Base-by-base conservation (phyloP, 2,888 invertebrate genomes). In the Miltochrista miniata region DNA sequence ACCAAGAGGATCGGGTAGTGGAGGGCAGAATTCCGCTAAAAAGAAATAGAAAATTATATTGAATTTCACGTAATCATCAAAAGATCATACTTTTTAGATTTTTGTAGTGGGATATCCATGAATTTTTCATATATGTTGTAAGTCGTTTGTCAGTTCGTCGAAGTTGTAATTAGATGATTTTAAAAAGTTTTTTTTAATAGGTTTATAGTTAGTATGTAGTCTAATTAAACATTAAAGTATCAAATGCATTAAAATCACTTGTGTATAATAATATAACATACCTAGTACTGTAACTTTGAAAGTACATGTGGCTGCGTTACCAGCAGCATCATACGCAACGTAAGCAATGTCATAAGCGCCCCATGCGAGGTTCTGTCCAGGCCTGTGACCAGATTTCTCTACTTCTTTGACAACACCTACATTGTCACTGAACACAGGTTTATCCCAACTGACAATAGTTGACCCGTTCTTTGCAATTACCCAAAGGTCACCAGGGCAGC, bases 401-500 rank as follows among this genome's bases (percentile, higher is more conserved):
- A 96, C 94, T 11, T 97, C 93, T 74, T 93, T 95, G 0, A 93
- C 93, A 2, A 98, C 94, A 4, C 95, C 97, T 38, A 97, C 95
- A 72, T 98, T 98, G 73, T 98, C 98, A 63, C 95, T 96, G 78
- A 98, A 98, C 54, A 95, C 95, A 0, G 98, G 98, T 64, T 97
- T 96, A 75, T 98, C 98, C 98, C 98, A 98, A 13, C 93, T 95
- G 0, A 98, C 98, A 48, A 96, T 93, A 0, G 98, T 96, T 0
- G 98, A 97, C 46, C 97, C 98, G 70, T 98, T 98, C 79, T 96
- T 96, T 8, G 97, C 97, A 65, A 98, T 97, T 1, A 98, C 96
- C 97, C 98, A 98, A 45, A 98, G 91, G 84, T 98, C 98, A 11
- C 97, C 97, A 7, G 98, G 98, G 69, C 98, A 98, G 72, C 97